These are phyloP conservation scores for Rhagonycha fulva DNA, from an alignment of 2,888 invertebrate species.

Conservation along the genomic window DNA sequence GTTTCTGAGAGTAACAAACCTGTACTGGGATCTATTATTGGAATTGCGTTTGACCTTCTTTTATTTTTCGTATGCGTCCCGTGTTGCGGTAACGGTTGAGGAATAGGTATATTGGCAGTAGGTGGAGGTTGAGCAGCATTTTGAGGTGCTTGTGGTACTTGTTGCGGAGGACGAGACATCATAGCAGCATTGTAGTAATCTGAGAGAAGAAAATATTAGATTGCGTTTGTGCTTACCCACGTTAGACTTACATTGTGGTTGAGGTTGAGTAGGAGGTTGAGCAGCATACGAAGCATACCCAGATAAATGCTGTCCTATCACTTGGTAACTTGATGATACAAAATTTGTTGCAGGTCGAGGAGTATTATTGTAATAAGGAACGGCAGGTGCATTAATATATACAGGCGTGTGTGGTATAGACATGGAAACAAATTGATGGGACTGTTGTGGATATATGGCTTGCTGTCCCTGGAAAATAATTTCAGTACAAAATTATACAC, in stretches of 20 bases:
- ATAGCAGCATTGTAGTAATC: slow-evolving; percentile 13
- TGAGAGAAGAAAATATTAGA: neutral
- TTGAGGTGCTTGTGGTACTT: slow-evolving; percentile 36
- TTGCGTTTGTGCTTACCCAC: neutral
- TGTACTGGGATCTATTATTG: slow-evolving; percentile 52
- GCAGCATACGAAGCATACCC: neutral
- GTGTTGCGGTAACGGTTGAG: slow-evolving; percentile 32
- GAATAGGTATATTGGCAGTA: slow-evolving; percentile 27
- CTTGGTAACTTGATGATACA: slow-evolving; percentile 11
- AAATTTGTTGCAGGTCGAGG: slow-evolving; percentile 17
- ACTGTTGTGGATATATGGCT: slow-evolving; percentile 30
- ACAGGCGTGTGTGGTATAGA: slow-evolving; percentile 24
- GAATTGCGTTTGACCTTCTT: slow-evolving; percentile 47
- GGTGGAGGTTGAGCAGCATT: slow-evolving; percentile 39
- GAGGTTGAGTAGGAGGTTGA: slow-evolving; percentile 1
- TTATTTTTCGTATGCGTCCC: slow-evolving; percentile 31
- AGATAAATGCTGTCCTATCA: slow-evolving; percentile 16
- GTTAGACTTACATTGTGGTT: slow-evolving; percentile 17
- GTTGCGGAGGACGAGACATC: slow-evolving; percentile 18
- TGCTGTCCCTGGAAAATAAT: slow-evolving; percentile 29
- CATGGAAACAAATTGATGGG: slow-evolving; percentile 28
- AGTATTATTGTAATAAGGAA: slow-evolving; percentile 14
- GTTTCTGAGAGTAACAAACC: slow-evolving; percentile 35
- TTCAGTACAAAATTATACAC: neutral
- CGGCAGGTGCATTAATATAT: slow-evolving; percentile 18